Conservation (phyloP, 2,113 vertebrate genomes). For the Xenopus tropicalis region DNA sequence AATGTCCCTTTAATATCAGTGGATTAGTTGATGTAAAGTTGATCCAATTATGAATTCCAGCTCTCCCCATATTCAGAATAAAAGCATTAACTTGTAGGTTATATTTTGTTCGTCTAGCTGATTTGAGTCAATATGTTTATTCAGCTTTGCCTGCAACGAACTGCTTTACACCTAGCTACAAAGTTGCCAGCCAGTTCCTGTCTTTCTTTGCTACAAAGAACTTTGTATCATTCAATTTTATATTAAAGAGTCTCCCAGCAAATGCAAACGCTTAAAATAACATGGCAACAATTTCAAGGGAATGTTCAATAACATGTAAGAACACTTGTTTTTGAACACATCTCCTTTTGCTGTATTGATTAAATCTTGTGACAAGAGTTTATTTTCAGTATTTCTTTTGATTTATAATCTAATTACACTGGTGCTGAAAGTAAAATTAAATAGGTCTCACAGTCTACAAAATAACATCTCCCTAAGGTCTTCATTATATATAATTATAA, state of each 20-base stretch:
- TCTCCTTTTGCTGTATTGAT: constrained; percentile 54
- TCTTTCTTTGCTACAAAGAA: neutral
- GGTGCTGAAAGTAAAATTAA: constrained; percentile 41
- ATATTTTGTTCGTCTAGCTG: no score
- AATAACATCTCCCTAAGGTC: constrained; percentile 44
- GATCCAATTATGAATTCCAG: no score
- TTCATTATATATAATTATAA: constrained; percentile 47
- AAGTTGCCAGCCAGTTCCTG: no score
- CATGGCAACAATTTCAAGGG: constrained; percentile 10
- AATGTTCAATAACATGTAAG: constrained; percentile 12
- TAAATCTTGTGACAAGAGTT: constrained; percentile 61
- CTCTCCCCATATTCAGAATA: no score
- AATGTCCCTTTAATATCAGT: no score
- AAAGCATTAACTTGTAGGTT: no score
- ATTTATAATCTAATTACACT: constrained; percentile 57
- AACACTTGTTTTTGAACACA: constrained; percentile 52
- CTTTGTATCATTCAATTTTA: constrained; percentile 24
- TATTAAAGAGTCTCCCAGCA: constrained; percentile 51
- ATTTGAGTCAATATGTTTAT: no score
- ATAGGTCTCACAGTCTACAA: constrained; percentile 34
- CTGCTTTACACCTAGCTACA: no score
- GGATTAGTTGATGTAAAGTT: no score
- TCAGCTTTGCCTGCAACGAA: no score
- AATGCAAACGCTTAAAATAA: constrained; percentile 34
- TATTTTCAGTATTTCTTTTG: constrained; percentile 63